Evolutionary conservation across 2,113 vertebrate genomes (phyloP), one percentile per base, ranked within the genome.

Genomic region (Chrysemys picta): DNA sequence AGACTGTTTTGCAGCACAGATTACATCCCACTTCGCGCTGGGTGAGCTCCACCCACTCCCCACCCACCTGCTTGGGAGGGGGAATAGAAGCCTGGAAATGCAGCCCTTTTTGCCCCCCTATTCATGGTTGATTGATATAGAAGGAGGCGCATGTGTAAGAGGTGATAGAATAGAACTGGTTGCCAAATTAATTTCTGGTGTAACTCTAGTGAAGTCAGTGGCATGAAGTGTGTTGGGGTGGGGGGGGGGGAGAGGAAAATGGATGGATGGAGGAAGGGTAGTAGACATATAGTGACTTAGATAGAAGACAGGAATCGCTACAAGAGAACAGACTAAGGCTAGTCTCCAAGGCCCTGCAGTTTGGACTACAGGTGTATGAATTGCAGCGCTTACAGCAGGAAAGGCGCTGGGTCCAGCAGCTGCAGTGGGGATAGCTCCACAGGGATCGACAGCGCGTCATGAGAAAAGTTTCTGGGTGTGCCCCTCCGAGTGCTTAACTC

Each of bases 11-110:
- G 21, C 21, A 13, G 80, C 50, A 53, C 1, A 0, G 29, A 29
- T 62, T 10, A 54, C 80, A 88, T 80, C 89, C 72, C 24, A 1
- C 94, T 95, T 5, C 2, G 1, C 89, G 97, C 95, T 83, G 89
- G 91, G 96, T 96, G 96, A 96, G 97, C 97, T 85, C 96, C 97
- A 96, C 96, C 96, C 96, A 97, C 96, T 96, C 95, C 96, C 85
- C 89, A 4, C 49, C 50, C 50, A 50, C 50, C 93, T 29, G 24
- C 59, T 2, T 24, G 75, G 25, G 16, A 24, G 9, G 2, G 3
- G 5, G 81, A 21, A 72, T 27, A 65, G 78, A 17, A 16, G 8
- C 35, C 35, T n/a, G 35, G 35, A 69, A n/a, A 16, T 69, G 31
- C 65, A n/a, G 31, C 65, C 35, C 14, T 16, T 21, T n/a, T 4